Conservation (phyloP, 2,797 vertebrate genomes). For the Chelidonichthys spinosus region DNA sequence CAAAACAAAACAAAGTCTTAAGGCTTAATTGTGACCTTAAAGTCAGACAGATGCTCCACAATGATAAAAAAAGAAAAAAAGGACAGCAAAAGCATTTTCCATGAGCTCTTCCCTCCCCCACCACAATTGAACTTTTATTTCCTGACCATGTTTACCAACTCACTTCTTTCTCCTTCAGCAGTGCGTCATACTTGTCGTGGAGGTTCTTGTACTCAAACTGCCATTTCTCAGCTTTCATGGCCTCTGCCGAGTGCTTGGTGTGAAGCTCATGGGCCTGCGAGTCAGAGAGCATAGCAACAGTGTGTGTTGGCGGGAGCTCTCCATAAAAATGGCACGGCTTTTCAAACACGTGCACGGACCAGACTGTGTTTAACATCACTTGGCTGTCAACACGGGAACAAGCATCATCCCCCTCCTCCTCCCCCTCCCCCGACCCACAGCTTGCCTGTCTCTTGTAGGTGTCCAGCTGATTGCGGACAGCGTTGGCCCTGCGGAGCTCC, state of each 20-base stretch:
- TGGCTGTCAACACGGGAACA: slow-evolving; percentile 31
- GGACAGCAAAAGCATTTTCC: not conserved
- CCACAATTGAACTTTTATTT: not conserved
- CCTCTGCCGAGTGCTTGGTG: slow-evolving; percentile 87
- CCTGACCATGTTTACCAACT: slow-evolving; percentile 6
- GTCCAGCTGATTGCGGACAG: slow-evolving; percentile 88
- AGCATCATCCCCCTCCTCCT: not conserved
- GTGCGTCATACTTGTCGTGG: slow-evolving; percentile 88
- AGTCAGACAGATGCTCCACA: not conserved
- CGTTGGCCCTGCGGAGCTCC: slow-evolving; percentile 89
- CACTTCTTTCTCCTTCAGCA: slow-evolving; percentile 92
- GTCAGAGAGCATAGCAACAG: slow-evolving; percentile 53
- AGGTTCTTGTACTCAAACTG: slow-evolving; percentile 92
- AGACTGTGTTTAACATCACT: slow-evolving; percentile 56
- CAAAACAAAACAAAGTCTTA: not conserved
- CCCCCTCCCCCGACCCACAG: not conserved
- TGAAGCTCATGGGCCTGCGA: slow-evolving; percentile 90
- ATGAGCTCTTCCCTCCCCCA: not conserved
- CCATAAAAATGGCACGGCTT: slow-evolving; percentile 7
- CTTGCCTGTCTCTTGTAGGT: slow-evolving; percentile 89
- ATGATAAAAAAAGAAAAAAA: slow-evolving; percentile 1
- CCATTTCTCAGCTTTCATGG: slow-evolving; percentile 93
- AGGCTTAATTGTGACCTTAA: not conserved
- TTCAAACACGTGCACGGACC: slow-evolving; percentile 37
- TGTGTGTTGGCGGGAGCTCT: slow-evolving; percentile 21